Base-by-base conservation (phyloP, 1,140 invertebrate genomes). In the Pinna nobilis region DNA sequence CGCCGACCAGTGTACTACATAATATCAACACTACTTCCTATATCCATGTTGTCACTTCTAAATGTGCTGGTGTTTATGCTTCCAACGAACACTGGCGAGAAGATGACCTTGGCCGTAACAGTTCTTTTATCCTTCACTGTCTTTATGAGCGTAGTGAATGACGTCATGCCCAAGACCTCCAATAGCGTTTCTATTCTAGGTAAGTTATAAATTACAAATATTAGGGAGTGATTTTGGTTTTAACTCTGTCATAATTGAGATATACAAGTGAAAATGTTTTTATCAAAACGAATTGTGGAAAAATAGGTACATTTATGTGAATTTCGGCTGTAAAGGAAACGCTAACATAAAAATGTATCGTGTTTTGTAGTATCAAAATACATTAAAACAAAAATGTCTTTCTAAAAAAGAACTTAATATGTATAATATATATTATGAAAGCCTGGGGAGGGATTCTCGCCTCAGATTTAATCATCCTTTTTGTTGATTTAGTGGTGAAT, bases 91-190 rank as follows among this genome's bases (percentile, higher is more conserved):
- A 90, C 89, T 1, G 91, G 91, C 0, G 91, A 92, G 83, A 92
- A 92, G 82, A 91, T 92, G 67, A 89, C 91, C 5, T 87, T 92
- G 18, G 91, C 91, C 33, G 86, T 92, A 20, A 91, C 91, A 2
- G 90, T 92, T 7, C 86, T 92, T 3, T 83, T 92, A 11, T 90
- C 91, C 2, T 91, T 92, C 79, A 91, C 90, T 55, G 91, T 92
- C 20, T 92, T 92, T 81, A 90, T 92, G 88, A 84, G 91, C 68
- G 90, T 91, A 63, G 91, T 92, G 37, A 90, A 90, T 37, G 91
- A 92, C 75, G 91, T 90, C 64, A 90, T 92, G 88, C 91, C 91
- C 4, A 90, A 91, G 79, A 92, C 91, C 4, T 92, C 91, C 6
- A 90, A 91, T 76, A 90, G 88, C 53, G 90, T 92, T 15, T 91